Percentiles rank a stretch among this genome's conserved stretches.
phyloP scores from a whole-genome alignment of 2,113 vertebrate genomes.

The Campylomormyrus tamandua region DNA sequence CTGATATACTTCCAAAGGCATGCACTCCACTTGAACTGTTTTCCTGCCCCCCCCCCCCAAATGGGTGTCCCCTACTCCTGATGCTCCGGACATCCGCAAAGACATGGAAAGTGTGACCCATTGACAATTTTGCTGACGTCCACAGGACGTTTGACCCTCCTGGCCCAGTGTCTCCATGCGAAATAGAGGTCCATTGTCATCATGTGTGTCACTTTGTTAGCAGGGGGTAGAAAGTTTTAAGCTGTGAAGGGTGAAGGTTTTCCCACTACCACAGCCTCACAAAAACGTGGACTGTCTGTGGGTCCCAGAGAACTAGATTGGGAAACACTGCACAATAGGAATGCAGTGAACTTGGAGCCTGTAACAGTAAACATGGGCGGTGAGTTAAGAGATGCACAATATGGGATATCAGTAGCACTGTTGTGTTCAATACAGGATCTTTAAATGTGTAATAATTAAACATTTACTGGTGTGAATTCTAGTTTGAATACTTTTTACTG shows the following conservation, averaged over 20 bases:
- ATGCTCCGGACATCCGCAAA: background rate
- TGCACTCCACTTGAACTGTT: background rate
- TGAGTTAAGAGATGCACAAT: background rate
- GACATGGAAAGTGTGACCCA: conserved; percentile 20
- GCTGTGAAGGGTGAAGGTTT: background rate
- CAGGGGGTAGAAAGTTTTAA: background rate
- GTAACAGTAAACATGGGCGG: background rate
- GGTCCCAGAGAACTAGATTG: background rate
- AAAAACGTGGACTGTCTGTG: background rate
- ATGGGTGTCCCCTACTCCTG: conserved; percentile 16
- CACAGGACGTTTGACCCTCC: background rate
- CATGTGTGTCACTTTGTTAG: background rate
- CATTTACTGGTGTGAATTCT: background rate
- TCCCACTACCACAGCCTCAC: background rate
- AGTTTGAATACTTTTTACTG: background rate
- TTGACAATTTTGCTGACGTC: conserved; percentile 17
- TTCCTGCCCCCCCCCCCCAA: background rate
- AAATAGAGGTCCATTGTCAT: background rate
- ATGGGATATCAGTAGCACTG: background rate
- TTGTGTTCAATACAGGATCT: background rate
- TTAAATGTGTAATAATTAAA: background rate
- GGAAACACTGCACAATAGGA: background rate
- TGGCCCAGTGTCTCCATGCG: background rate
- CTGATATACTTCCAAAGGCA: background rate
- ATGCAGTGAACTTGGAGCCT: background rate